Base-by-base conservation (phyloP, 2,888 invertebrate species). In the Spodoptera exigua region DNA sequence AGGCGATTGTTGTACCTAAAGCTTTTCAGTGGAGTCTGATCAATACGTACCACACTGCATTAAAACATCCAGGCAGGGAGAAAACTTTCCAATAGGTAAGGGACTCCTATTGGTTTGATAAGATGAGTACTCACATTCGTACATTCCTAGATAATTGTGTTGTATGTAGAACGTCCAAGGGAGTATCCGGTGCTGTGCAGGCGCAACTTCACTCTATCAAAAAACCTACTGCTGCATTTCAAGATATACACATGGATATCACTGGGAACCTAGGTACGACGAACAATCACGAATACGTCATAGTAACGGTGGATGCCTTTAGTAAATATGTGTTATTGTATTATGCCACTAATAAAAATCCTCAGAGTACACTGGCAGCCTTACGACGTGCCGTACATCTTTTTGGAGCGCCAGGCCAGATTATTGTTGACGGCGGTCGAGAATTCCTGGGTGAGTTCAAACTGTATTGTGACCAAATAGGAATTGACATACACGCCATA, bases 21-120 rank as follows among this genome's bases (percentile, higher is more conserved):
- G 60, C 75, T 9, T 78, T 76, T 36, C 77, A 76, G 18, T 80
- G 78, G 78, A 72, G 73, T 21, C 7, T 78, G 0, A 78, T 76
- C 2, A 78, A 78, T 45, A 41, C 67, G 0, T 75, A 37, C 14
- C 76, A 78, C 13, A 56, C 48, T 0, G 40, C 69, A 0, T 49
- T 80, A 0, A 54, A 74, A 37, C 55, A 61, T n/a, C 32, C 71
- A 0, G 78, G 77, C 0, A 76, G 74, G 72, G 78, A 78, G 13
- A 80, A 77, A 27, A 79, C 78, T 1, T 14, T 61, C 2, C 54
- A 48, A 16, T 54, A 60, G 14, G 1, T 60, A 0, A 46, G 37
- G 27, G 62, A 63, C 32, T 32, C 39, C 0, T 51, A 63, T 11
- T 59, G 54, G 51, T 59, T 63, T 7, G 14, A 62, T 1, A 57